Base-by-base conservation (phyloP, 2,888 invertebrate genomes). In the Troilus luridus region DNA sequence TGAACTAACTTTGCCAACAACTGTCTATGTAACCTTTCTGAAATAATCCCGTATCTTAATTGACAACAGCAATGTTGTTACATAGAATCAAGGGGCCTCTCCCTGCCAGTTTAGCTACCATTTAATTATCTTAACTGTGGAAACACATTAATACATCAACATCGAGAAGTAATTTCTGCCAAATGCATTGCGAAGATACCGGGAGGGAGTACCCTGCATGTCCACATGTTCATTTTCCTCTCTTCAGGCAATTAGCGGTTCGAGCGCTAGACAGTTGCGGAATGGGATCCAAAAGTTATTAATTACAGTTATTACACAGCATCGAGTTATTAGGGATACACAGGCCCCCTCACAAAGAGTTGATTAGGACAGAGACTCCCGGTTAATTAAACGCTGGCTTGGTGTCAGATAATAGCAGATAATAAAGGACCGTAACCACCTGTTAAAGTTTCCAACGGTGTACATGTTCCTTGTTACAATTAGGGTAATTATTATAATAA, bases 271-370 rank as follows among this genome's bases (percentile, higher is more conserved):
- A 41, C 72, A 77, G 72, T 77, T 41, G 72, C 8, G 72, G 72
- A 77, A 77, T 77, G 1, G 72, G 27, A 77, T 77, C 27, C 72
- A 77, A 77, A 41, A 77, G 72, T 77, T 77, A 77, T 77, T 77
- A 77, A 77, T 77, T 77, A 77, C 72, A 10, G 72, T 77, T 41
- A 77, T 41, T 77, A 77, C 17, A 41, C 17, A 41, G 21, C n/a
- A 77, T 77, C 72, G 72, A 77, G 41, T 19, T 77, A 77, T 77
- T 77, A 77, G 27, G 0, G 72, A 17, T 17, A 77, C 41, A 41
- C 7, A 41, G 41, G 72, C 72, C 12, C 12, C 72, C 41, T 41
- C 41, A 77, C 72, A 77, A 41, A 41, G 72, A 77, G 72, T 77
- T 77, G 41, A 77, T 77, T 77, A 77, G 72, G 41, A 77, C 41